Percentiles rank a stretch among this genome's conserved stretches.
Evolutionary conservation across 2,797 vertebrate species (phyloP).

Genomic region (Megalops cyprinoides): DNA sequence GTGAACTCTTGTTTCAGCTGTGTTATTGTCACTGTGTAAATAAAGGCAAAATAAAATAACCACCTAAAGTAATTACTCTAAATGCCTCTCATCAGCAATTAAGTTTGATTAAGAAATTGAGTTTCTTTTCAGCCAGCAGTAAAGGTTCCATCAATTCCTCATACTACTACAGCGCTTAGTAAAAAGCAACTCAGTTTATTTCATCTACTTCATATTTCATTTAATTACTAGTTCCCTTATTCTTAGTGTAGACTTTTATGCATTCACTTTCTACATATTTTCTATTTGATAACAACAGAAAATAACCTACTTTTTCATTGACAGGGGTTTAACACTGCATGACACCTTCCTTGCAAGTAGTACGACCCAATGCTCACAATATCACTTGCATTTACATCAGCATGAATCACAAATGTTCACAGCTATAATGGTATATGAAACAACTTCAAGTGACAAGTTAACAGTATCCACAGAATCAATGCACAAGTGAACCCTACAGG

Average conservation of each 20-base stretch:
- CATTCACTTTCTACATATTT: not conserved
- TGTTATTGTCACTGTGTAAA: not conserved
- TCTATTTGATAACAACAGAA: not conserved
- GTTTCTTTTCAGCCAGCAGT: not conserved
- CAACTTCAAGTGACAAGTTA: not conserved
- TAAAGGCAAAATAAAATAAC: not conserved
- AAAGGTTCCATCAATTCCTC: not conserved
- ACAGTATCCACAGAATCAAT: not conserved
- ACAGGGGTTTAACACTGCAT: not conserved
- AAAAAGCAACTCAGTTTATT: not conserved
- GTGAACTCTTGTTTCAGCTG: not conserved
- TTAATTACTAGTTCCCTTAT: not conserved
- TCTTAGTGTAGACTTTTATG: not conserved
- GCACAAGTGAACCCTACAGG: not conserved
- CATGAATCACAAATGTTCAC: not conserved
- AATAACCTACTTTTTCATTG: not conserved
- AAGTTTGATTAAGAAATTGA: too few relatives aligned
- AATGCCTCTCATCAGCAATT: too few relatives aligned
- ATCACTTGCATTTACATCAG: not conserved
- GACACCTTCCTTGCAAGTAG: not conserved
- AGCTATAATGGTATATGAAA: not conserved
- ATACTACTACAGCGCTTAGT: not conserved
- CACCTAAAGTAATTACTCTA: not conserved
- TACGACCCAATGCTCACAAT: not conserved
- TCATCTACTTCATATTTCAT: not conserved